Conservation (phyloP, 2,888 invertebrate species). For the Drosophila fungiperda region DNA sequence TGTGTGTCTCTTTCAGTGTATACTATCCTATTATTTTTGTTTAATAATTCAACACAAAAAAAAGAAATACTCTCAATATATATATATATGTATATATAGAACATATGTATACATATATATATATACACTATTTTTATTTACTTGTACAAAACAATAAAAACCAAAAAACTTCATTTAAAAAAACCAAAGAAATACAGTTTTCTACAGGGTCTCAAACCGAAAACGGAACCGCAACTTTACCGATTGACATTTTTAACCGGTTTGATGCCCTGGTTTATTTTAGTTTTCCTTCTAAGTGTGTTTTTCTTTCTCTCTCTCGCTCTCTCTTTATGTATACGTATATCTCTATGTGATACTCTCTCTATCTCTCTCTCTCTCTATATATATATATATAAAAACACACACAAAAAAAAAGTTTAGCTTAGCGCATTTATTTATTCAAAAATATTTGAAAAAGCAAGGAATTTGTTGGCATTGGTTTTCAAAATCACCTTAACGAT, state of each 20-base stretch:
- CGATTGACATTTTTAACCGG: not conserved
- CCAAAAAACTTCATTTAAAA: slow-evolving; percentile 3
- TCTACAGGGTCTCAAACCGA: not conserved
- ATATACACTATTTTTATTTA: slow-evolving; percentile 36
- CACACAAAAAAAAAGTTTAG: slow-evolving; percentile 43
- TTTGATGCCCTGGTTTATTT: slow-evolving; percentile 30
- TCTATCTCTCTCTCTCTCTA: slow-evolving; percentile 3
- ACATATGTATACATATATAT: slow-evolving; percentile 16
- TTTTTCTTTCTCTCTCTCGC: slow-evolving; percentile 36
- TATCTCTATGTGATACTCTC: slow-evolving; percentile 42
- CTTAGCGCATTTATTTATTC: slow-evolving; percentile 70
- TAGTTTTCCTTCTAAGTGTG: slow-evolving; percentile 69
- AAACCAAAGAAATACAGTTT: slow-evolving; percentile 20
- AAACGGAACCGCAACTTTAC: not conserved
- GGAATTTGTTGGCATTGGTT: slow-evolving; percentile 85
- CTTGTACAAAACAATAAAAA: slow-evolving; percentile 50
- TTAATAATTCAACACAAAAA: slow-evolving; percentile 13
- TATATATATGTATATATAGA: slow-evolving; percentile 17
- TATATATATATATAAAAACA: slow-evolving; percentile 27
- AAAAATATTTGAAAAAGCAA: slow-evolving; percentile 76
- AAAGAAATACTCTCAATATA: slow-evolving; percentile 15
- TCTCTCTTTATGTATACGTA: slow-evolving; percentile 34
- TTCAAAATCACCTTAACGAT: slow-evolving; percentile 64
- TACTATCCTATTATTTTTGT: slow-evolving; percentile 57
- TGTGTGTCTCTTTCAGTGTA: slow-evolving; percentile 67